Evolutionary conservation across 2,113 vertebrate species (phyloP).

Genomic region (Elephas maximus): DNA sequence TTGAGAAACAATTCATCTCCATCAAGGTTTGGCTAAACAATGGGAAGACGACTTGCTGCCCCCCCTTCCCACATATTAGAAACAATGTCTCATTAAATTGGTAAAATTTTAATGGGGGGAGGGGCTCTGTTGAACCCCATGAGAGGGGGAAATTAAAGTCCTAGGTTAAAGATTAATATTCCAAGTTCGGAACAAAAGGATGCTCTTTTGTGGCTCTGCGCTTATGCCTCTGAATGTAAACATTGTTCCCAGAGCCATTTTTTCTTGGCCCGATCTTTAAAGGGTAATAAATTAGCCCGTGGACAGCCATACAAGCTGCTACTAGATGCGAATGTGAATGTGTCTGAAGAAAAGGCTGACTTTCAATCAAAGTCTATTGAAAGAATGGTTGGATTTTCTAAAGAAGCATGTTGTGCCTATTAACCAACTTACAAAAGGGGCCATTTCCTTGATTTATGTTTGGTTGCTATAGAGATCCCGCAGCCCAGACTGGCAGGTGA

Average conservation of each 20-base stretch:
- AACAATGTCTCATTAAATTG: constrained; percentile 85
- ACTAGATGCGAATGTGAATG: constrained; percentile 96
- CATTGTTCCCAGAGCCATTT: constrained; percentile 92
- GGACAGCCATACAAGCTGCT: constrained; percentile 96
- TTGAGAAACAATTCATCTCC: constrained; percentile 72
- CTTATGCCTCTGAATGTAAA: constrained; percentile 94
- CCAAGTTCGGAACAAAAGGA: constrained; percentile 90
- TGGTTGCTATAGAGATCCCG: constrained; percentile 93
- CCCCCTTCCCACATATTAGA: constrained; percentile 53
- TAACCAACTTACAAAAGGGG: constrained; percentile 97
- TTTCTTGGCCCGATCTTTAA: constrained; percentile 95
- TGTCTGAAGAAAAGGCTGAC: constrained; percentile 94
- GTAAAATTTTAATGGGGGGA: constrained; percentile 88
- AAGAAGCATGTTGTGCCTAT: constrained; percentile 98
- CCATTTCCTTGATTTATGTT: constrained; percentile 97
- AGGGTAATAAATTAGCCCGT: constrained; percentile 95
- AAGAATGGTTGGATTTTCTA: constrained; percentile 96
- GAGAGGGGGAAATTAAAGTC: constrained; percentile 86
- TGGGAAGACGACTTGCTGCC: constrained; percentile 68
- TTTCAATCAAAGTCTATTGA: constrained; percentile 98
- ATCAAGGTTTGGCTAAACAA: constrained; percentile 79
- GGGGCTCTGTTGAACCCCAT: constrained; percentile 83
- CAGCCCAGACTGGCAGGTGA: constrained; percentile 91
- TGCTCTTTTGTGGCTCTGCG: constrained; percentile 91
- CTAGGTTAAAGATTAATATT: constrained; percentile 92